Evolutionary conservation across 30 jellyfish, hydroid and myxozoan species (phyloP).

Genomic region (Pelagia noctiluca): DNA sequence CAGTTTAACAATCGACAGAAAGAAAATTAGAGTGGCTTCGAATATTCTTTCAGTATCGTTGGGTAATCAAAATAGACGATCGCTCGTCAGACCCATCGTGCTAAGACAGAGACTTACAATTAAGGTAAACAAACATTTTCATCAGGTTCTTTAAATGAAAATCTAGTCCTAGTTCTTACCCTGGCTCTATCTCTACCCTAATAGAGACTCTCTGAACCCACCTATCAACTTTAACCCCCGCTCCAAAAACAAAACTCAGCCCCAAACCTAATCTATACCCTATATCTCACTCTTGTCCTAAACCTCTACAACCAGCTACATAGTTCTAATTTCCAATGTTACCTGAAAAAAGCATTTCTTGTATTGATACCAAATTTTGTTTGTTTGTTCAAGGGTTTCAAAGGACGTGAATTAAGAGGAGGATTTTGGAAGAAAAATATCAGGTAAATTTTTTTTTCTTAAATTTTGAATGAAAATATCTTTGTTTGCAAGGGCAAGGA

Average conservation of each 20-base stretch:
- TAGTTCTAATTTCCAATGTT: not conserved
- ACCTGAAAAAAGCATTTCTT: not conserved
- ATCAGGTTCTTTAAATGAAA: not conserved
- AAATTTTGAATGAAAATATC: not conserved
- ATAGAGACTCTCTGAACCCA: not conserved
- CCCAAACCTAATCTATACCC: not conserved
- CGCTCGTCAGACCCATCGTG: not conserved
- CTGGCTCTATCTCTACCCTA: not conserved
- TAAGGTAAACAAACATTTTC: not conserved
- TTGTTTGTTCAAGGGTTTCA: constrained; percentile 14
- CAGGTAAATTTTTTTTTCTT: constrained; percentile 10
- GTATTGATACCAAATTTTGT: not conserved
- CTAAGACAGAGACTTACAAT: not conserved
- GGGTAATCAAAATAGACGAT: not conserved
- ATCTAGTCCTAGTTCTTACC: not conserved
- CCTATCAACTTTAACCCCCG: not conserved
- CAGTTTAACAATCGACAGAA: constrained; percentile 1
- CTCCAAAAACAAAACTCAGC: not conserved
- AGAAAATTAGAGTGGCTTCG: constrained; percentile 12
- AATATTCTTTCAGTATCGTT: not conserved
- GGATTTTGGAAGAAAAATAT: constrained; percentile 63
- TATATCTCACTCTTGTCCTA: not conserved
- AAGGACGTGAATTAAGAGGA: constrained; percentile 3
- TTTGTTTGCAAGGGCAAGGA: no score
- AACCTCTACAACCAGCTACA: not conserved